A percentile compares a stretch with the other conserved stretches of the same genome.
Conservation (phyloP, 1,140 invertebrate genomes). For the Bombus turneri region DNA sequence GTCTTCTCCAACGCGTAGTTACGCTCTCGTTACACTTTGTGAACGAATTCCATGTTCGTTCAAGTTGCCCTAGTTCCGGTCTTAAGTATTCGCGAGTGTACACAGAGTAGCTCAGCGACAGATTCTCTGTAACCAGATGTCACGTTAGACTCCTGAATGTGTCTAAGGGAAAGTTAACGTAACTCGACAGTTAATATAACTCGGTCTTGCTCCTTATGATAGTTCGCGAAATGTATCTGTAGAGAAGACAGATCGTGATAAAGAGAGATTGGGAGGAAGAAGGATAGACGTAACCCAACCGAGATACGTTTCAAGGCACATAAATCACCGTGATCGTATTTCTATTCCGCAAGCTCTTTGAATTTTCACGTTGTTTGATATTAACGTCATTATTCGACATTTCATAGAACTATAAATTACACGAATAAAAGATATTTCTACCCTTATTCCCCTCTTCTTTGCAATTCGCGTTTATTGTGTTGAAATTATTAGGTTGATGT, state of each 20-base stretch:
- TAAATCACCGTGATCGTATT: conserved; percentile 39
- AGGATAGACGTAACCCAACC: conserved; percentile 14
- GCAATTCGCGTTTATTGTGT: too few species aligned
- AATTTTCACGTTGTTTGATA: conserved; percentile 1
- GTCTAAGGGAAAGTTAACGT: conserved; percentile 36
- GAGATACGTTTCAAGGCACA: conserved; percentile 25
- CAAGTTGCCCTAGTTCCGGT: not conserved
- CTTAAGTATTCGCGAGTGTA: not conserved
- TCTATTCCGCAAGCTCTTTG: not conserved
- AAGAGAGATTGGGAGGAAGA: not conserved
- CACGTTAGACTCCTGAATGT: conserved; percentile 3
- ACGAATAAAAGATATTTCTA: too few species aligned
- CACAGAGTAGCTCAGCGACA: not conserved
- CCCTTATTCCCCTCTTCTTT: too few species aligned
- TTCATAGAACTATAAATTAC: not conserved
- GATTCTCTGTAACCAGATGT: conserved; percentile 34
- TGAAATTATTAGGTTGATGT: too few species aligned
- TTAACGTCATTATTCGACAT: conserved; percentile 3
- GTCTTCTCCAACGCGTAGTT: not conserved
- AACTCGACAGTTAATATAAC: conserved; percentile 54
- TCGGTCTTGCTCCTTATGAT: conserved; percentile 38
- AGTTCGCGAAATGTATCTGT: conserved; percentile 29
- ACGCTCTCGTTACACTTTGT: not conserved
- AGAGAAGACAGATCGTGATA: not conserved
- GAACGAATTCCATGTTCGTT: not conserved